A percentile compares a stretch with the other conserved stretches of the same genome.
Evolutionary conservation across 2,113 vertebrate genomes (phyloP).

Genomic region (Eurystomus gularis): DNA sequence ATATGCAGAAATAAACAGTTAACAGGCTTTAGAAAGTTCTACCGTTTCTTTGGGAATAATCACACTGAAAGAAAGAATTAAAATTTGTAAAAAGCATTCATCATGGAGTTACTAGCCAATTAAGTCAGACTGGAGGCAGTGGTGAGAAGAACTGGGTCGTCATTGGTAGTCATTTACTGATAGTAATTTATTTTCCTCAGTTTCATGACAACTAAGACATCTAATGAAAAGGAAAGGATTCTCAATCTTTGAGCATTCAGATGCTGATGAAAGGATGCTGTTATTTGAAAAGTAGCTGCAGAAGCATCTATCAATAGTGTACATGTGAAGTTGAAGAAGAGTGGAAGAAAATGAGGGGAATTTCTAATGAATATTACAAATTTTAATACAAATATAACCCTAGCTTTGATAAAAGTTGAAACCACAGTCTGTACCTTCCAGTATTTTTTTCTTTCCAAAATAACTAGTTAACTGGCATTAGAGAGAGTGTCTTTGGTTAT

Average conservation of each 20-base stretch:
- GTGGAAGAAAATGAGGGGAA: not conserved
- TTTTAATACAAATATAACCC: not conserved
- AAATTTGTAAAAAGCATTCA: not conserved
- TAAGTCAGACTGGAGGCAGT: not conserved
- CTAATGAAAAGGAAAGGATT: not conserved
- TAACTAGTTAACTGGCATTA: not conserved
- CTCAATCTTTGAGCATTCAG: not conserved
- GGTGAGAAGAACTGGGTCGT: not conserved
- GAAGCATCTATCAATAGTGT: not conserved
- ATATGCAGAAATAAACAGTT: slow-evolving; percentile 6
- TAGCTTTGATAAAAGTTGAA: not conserved
- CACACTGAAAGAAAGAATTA: not conserved
- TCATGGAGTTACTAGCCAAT: not conserved
- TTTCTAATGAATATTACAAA: not conserved
- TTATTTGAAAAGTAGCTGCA: not conserved
- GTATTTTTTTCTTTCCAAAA: not conserved
- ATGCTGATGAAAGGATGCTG: not conserved
- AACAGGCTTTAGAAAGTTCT: not conserved
- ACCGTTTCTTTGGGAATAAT: slow-evolving; percentile 25
- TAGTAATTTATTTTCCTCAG: not conserved
- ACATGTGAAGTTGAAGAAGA: rapidly evolving
- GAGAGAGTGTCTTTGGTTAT: not conserved
- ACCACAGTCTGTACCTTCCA: not conserved
- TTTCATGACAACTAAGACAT: not conserved
- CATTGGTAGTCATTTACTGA: not conserved